phyloP scores from a whole-genome alignment of 2,888 invertebrate species.

The Aricia artaxerxes region DNA sequence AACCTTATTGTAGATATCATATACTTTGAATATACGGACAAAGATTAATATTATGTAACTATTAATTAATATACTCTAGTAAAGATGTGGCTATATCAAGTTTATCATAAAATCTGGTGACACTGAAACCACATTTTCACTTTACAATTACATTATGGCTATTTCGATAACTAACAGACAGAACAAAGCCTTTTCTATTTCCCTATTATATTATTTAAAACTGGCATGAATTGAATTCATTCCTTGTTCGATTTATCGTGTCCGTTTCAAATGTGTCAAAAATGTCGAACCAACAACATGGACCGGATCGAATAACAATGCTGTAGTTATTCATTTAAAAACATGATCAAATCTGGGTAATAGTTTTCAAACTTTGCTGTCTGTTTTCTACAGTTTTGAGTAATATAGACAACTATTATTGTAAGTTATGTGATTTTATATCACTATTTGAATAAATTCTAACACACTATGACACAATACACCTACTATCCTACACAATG shows the following conservation, averaged over 20 bases:
- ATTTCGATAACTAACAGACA: neutral
- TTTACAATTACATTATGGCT: neutral
- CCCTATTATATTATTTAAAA: neutral
- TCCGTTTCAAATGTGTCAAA: neutral
- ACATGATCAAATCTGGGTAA: neutral
- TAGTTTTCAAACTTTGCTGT: neutral
- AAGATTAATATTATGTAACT: conserved; percentile 13
- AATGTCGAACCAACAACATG: neutral
- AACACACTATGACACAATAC: conserved; percentile 7
- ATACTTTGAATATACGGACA: conserved; percentile 21
- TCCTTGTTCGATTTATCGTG: neutral
- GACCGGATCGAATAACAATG: too few species aligned
- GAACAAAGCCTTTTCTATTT: neutral
- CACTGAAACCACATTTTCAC: neutral
- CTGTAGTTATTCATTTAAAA: neutral
- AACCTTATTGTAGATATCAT: neutral
- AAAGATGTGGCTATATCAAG: neutral
- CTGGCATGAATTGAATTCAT: neutral
- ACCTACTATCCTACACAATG: conserved; percentile 19
- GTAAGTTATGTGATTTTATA: neutral
- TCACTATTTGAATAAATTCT: conserved; percentile 1
- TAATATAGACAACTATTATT: conserved; percentile 9
- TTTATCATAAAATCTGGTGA: neutral
- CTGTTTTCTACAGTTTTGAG: neutral
- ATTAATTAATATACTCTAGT: neutral